These are phyloP conservation scores for Subacronicta megacephala DNA, from an alignment of 2,888 invertebrate genomes.

Conservation along the genomic window DNA sequence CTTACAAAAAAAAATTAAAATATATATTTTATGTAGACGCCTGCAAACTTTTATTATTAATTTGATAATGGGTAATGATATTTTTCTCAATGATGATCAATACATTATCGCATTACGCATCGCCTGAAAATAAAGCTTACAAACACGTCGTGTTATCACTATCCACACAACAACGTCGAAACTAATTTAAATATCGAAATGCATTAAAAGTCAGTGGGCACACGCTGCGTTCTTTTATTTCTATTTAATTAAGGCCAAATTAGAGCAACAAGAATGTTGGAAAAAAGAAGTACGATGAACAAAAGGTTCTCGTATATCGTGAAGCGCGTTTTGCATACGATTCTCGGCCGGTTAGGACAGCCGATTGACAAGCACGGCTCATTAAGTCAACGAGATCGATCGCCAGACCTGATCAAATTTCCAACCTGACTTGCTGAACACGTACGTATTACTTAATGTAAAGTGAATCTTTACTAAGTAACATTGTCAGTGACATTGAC, in stretches of 20 bases:
- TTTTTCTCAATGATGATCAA: too few relatives aligned
- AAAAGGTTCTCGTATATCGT: constrained; percentile 27
- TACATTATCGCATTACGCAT: too few relatives aligned
- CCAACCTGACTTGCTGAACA: constrained; percentile 52
- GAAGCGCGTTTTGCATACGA: constrained; percentile 50
- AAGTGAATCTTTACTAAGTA: constrained; percentile 22
- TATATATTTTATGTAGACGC: too few relatives aligned
- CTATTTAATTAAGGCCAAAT: constrained; percentile 55
- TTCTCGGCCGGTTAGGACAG: constrained; percentile 63
- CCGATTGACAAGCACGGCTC: constrained; percentile 79
- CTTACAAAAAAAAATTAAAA: too few relatives aligned
- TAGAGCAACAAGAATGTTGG: constrained; percentile 46
- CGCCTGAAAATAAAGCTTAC: constrained; percentile 22
- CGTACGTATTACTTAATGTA: constrained; percentile 50
- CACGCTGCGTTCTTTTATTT: constrained; percentile 47
- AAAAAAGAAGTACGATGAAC: constrained; percentile 33
- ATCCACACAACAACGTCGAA: constrained; percentile 34
- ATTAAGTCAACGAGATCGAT: constrained; percentile 67
- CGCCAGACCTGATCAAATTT: constrained; percentile 50
- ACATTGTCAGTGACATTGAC: background rate
- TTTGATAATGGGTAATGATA: too few relatives aligned
- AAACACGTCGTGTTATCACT: constrained; percentile 26
- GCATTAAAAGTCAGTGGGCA: constrained; percentile 50
- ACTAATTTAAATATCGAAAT: constrained; percentile 54
- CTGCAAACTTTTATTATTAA: too few relatives aligned